Base-by-base conservation (phyloP, 2,797 vertebrate species). In the Centroberyx gerrardi region DNA sequence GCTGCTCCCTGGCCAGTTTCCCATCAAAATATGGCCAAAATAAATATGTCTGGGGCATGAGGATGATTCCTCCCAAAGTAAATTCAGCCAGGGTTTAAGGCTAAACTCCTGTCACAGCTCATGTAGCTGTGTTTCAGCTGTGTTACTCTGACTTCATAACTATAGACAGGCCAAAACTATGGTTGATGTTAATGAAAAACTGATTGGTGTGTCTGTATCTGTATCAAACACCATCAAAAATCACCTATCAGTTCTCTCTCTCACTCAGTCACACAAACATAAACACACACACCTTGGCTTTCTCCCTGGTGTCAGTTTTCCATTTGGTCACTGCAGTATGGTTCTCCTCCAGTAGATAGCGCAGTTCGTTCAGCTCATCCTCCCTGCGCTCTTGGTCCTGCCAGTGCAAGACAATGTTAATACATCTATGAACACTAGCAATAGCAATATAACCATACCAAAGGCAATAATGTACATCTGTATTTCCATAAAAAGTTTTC, bases 331-430 rank as follows among this genome's bases (percentile, higher is more conserved):
- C 95, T 73, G 93, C 91, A 49, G 63, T 55, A 78, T 96, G 94
- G 77, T 96, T 97, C n/a, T 86, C 68, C 76, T 96, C 93, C 80
- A 98, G 77, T 5, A 95, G 90, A 7, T 90, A 83, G 28, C 74
- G 63, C 40, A 97, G 84, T 88, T 99, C 95, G 2, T 90, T 91
- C 44, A 97, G 81, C 80, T 99, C 97, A 2, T 90, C 83, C 0
- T 91, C 94, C 74, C 94, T 95, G 66, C 92, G 92, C 42, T 89
- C 94, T 10, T 74, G 87, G 86, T 96, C 93, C 97, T 99, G 80
- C 84, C 53, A 61, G 63, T 2, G 84, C 53, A 62, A 64, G 1
- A 22, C 0, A 33, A 27, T 10, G 2, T n/a, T 46, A 4, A 14
- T 68, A 22, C 64, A 66, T 17, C 22, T 29, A 56, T 54, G 13